phyloP scores from a whole-genome alignment of 1,140 invertebrate species.

The Formica exsecta region DNA sequence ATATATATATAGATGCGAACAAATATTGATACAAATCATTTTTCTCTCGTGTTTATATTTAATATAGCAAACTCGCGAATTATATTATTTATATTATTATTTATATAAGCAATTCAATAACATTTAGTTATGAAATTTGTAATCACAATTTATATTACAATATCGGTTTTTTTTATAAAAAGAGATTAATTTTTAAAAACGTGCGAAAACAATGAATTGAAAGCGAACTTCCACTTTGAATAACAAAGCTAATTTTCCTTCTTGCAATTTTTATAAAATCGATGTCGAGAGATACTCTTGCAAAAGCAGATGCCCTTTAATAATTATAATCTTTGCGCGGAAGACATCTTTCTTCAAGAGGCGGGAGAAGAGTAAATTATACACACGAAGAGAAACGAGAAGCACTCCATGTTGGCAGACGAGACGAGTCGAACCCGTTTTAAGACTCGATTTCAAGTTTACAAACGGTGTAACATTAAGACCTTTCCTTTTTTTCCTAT shows the following conservation, averaged over 20 bases:
- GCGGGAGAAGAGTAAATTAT: constrained; percentile 44
- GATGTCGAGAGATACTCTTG: background rate
- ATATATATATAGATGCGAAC: background rate
- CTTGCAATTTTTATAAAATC: constrained; percentile 17
- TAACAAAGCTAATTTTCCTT: constrained; percentile 28
- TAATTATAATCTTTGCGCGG: constrained; percentile 51
- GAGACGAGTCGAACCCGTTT: constrained; percentile 52
- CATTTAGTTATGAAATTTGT: background rate
- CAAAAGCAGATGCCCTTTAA: constrained; percentile 36
- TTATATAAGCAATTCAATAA: background rate
- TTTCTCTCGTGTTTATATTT: background rate
- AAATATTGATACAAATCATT: constrained; percentile 6
- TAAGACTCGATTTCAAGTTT: constrained; percentile 57
- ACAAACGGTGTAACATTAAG: constrained; percentile 45
- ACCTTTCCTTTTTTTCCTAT: constrained; percentile 19
- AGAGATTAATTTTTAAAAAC: background rate
- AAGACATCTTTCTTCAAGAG: constrained; percentile 29
- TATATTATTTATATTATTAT: no score
- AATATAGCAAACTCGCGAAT: background rate
- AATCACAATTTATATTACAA: constrained; percentile 8
- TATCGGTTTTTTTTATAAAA: background rate
- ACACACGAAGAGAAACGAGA: constrained; percentile 44
- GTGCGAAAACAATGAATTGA: constrained; percentile 34
- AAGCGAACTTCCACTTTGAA: background rate
- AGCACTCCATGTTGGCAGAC: constrained; percentile 33